Evolutionary conservation across 2,888 invertebrate species (phyloP).

Genomic region (Anoplius nigerrimus): DNA sequence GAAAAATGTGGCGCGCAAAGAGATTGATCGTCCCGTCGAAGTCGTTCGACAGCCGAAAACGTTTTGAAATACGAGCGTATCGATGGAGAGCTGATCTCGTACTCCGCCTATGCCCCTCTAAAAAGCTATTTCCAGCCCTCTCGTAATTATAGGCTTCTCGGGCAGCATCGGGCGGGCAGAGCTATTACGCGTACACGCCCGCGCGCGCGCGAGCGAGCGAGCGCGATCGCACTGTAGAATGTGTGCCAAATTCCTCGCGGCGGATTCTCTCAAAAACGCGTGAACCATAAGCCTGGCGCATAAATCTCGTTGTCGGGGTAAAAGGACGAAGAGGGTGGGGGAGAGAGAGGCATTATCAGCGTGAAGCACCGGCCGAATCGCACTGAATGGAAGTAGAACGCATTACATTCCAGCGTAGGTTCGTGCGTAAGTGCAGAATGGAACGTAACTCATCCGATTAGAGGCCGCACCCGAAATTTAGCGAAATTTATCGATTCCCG

Average conservation of each 20-base stretch:
- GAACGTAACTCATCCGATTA: conserved; percentile 10
- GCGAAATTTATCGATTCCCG: conserved; percentile 1
- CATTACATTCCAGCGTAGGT: background rate
- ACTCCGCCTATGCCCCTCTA: conserved; percentile 43
- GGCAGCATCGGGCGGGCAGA: conserved; percentile 35
- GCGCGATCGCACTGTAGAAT: conserved; percentile 14
- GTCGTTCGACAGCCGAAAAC: too few relatives aligned
- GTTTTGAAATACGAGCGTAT: too few relatives aligned
- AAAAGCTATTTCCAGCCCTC: conserved; percentile 54
- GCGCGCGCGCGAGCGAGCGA: conserved; percentile 11
- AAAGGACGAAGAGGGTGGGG: background rate
- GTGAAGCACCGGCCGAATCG: background rate
- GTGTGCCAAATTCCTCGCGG: conserved; percentile 48
- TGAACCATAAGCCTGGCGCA: conserved; percentile 22
- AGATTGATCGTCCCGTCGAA: too few relatives aligned
- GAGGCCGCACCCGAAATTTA: background rate
- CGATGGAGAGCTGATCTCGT: background rate
- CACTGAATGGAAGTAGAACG: conserved; percentile 11
- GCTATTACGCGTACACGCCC: conserved; percentile 5
- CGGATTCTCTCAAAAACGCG: conserved; percentile 28
- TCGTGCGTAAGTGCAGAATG: background rate
- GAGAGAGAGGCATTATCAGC: background rate
- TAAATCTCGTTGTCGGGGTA: conserved; percentile 29
- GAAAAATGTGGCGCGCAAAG: too few relatives aligned
- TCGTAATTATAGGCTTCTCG: conserved; percentile 60